Evolutionary conservation across 2,797 vertebrate genomes (phyloP).

Genomic region (Oreortyx pictus): DNA sequence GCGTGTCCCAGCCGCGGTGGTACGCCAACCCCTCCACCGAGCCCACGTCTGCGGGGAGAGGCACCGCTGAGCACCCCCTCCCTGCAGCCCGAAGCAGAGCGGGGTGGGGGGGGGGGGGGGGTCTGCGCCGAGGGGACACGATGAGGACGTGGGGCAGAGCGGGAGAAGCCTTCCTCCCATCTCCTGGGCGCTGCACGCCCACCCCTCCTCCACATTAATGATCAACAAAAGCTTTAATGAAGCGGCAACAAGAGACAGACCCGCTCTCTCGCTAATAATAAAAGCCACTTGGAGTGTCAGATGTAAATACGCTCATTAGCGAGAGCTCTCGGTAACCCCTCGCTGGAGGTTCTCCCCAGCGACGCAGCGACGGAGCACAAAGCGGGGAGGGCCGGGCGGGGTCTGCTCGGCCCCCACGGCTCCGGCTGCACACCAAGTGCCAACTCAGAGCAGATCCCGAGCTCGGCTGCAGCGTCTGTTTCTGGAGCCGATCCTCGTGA

Average conservation of each 20-base stretch:
- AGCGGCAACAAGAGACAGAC: neutral
- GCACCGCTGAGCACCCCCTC: too few relatives aligned
- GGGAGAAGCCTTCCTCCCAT: neutral
- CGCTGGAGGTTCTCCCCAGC: neutral
- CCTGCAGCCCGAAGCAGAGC: too few relatives aligned
- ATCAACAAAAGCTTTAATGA: constrained; percentile 24
- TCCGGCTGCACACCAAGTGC: too few relatives aligned
- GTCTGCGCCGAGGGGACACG: neutral
- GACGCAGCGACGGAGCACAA: neutral
- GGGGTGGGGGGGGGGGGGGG: too few relatives aligned
- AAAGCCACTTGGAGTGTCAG: neutral
- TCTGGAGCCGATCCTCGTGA: neutral
- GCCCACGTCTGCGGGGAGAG: constrained; percentile 86
- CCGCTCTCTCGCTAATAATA: neutral
- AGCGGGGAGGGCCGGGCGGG: too few relatives aligned
- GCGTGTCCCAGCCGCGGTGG: constrained; percentile 94
- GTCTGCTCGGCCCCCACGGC: too few relatives aligned
- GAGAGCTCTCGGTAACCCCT: neutral
- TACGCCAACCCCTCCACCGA: constrained; percentile 97
- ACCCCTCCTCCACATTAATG: neutral
- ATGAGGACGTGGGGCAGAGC: neutral
- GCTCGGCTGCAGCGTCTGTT: neutral
- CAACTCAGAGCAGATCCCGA: neutral
- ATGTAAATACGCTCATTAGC: neutral
- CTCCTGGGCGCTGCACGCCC: neutral